These are phyloP conservation scores for Suncus etruscus DNA, from an alignment of 2,113 vertebrate genomes.

Conservation along the genomic window DNA sequence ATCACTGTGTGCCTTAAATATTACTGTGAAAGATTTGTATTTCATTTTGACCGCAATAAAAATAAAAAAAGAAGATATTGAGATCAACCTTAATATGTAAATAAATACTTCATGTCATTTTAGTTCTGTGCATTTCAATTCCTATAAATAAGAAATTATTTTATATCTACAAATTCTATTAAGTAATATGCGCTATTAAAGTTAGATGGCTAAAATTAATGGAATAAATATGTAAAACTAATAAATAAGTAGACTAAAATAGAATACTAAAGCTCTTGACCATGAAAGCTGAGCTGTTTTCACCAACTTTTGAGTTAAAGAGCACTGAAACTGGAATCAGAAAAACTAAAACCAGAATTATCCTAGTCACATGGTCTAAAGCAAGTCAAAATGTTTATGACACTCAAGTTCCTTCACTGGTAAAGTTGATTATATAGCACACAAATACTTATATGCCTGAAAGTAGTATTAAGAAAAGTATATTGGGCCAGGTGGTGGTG, in stretches of 20 bases:
- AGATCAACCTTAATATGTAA: neutral
- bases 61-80: neutral
- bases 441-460: neutral
- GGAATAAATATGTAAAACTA: neutral
- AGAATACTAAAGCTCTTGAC: neutral
- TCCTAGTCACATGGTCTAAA: neutral
- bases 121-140: neutral
- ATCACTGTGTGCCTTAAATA: too few species aligned
- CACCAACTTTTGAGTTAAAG: neutral
- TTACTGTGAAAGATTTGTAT: too few species aligned
- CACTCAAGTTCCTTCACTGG: neutral
- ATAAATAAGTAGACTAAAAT: neutral
- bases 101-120: conserved; percentile 25
- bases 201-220: neutral
- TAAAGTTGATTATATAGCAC: neutral
- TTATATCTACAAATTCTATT: neutral
- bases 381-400: conserved; percentile 14
- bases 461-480: neutral
- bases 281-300: neutral
- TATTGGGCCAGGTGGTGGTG: too few species aligned
- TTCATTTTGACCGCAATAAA: too few species aligned
- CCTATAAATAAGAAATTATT: conserved; percentile 31
- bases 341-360: neutral
- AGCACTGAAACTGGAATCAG: neutral
- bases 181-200: neutral